These are phyloP conservation scores for Lucilia cuprina DNA, from an alignment of 1,140 invertebrate genomes.

Conservation along the genomic window DNA sequence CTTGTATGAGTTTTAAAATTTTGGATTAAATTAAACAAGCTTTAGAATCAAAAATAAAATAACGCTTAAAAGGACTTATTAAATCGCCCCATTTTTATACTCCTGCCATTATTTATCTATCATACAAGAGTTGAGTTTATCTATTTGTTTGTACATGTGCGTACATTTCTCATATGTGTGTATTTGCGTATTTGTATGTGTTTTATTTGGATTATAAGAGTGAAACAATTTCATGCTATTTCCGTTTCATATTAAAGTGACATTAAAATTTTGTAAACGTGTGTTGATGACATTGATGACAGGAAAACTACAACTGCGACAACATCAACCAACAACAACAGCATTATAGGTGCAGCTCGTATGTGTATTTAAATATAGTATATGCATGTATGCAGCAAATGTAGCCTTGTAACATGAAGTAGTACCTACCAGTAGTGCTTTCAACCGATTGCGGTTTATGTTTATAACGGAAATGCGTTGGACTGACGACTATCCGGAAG, in stretches of 20 bases:
- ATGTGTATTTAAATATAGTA: background rate
- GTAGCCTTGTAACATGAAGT: background rate
- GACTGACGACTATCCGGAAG: background rate
- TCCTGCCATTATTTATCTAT: too few relatives aligned
- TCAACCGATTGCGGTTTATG: slow-evolving; percentile 1
- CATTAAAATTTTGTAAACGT: slow-evolving; percentile 32
- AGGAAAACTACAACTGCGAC: background rate
- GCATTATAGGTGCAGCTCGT: background rate
- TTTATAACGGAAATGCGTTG: slow-evolving; percentile 13
- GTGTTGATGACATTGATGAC: slow-evolving; percentile 1
- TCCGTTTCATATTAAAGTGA: slow-evolving; percentile 36
- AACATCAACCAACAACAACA: background rate
- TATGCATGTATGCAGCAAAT: background rate
- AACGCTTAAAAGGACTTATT: too few relatives aligned
- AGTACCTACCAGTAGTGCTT: background rate
- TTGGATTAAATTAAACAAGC: too few relatives aligned
- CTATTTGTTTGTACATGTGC: background rate
- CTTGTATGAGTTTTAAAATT: too few relatives aligned
- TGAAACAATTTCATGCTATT: slow-evolving; percentile 33
- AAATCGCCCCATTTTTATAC: too few relatives aligned
- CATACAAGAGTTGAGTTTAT: too few relatives aligned
- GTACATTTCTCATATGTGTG: background rate
- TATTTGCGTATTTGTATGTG: background rate
- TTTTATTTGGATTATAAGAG: slow-evolving; percentile 11
- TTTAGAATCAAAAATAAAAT: too few relatives aligned